A percentile compares a stretch with the other conserved stretches of the same genome.
Evolutionary conservation across 64 coral and sea anemone genomes (phyloP).

Genomic region (Porites lutea): DNA sequence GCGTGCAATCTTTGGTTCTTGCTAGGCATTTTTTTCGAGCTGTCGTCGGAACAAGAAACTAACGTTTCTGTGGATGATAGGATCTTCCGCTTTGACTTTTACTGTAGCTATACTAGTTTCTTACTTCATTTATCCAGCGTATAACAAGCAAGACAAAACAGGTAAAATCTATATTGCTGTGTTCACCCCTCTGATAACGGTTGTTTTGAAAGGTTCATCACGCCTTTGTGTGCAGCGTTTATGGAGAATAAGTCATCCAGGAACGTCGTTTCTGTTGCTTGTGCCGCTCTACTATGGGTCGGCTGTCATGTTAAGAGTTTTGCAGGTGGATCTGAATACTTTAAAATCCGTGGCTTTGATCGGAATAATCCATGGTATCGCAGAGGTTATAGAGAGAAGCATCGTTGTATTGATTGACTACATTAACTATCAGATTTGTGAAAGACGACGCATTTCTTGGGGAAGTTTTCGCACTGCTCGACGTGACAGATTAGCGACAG

Average conservation of each 20-base stretch:
- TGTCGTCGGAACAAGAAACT: not conserved
- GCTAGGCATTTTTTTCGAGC: no score
- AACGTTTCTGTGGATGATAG: not conserved
- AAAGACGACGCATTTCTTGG: not conserved
- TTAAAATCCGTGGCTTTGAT: not conserved
- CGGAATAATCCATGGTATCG: not conserved
- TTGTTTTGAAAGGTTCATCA: not conserved
- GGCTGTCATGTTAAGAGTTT: not conserved
- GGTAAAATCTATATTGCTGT: not conserved
- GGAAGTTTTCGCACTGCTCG: no score
- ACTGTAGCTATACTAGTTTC: not conserved
- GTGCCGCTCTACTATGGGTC: not conserved
- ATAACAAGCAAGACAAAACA: not conserved
- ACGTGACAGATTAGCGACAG: no score
- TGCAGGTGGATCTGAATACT: not conserved
- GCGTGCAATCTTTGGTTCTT: no score
- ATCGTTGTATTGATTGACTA: not conserved
- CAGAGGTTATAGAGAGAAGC: not conserved
- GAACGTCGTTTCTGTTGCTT: not conserved
- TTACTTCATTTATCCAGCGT: not conserved
- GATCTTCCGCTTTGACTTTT: not conserved
- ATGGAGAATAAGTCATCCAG: constrained; percentile 8
- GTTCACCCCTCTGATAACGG: not conserved
- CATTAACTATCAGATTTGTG: not conserved
- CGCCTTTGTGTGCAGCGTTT: not conserved